Percentiles rank a stretch among this genome's conserved stretches.
These are phyloP conservation scores for Hylaeus volcanicus DNA, from an alignment of 1,140 invertebrate genomes.

Conservation along the genomic window DNA sequence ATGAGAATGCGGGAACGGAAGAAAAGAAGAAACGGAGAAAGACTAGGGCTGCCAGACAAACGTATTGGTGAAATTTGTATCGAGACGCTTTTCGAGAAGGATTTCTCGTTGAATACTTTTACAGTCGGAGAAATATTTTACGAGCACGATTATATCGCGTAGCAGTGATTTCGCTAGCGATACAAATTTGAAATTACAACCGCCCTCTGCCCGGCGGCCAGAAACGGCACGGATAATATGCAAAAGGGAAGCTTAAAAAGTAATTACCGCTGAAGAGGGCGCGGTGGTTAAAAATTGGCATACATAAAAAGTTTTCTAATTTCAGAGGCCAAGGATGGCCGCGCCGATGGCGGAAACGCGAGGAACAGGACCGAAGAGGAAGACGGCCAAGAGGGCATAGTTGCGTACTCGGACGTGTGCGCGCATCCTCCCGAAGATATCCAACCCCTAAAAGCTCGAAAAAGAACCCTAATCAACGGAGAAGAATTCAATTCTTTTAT, in stretches of 20 bases:
- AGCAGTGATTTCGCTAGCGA: conserved; percentile 47
- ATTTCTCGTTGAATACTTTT: too few species aligned
- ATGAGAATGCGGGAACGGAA: background rate
- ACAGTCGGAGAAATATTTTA: too few species aligned
- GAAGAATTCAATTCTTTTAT: conserved; percentile 2
- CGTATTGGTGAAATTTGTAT: too few species aligned
- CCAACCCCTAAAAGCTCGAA: background rate
- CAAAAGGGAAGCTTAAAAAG: conserved; percentile 80
- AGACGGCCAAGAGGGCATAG: conserved; percentile 45
- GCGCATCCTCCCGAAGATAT: conserved; percentile 29
- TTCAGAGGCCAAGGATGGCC: conserved; percentile 67
- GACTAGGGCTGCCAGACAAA: too few species aligned
- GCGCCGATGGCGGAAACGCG: conserved; percentile 19
- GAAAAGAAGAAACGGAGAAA: background rate
- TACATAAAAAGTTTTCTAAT: conserved; percentile 81
- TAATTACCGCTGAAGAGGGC: conserved; percentile 78
- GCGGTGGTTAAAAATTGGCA: conserved; percentile 79
- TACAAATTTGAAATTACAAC: conserved; percentile 67
- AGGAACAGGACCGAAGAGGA: background rate
- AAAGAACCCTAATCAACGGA: background rate
- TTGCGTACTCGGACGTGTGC: conserved; percentile 52
- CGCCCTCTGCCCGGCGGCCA: background rate
- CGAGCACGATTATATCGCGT: conserved; percentile 18
- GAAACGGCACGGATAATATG: conserved; percentile 75
- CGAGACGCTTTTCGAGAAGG: too few species aligned